phyloP scores from a whole-genome alignment of 2,888 invertebrate genomes.

The Nomada lathburiana region DNA sequence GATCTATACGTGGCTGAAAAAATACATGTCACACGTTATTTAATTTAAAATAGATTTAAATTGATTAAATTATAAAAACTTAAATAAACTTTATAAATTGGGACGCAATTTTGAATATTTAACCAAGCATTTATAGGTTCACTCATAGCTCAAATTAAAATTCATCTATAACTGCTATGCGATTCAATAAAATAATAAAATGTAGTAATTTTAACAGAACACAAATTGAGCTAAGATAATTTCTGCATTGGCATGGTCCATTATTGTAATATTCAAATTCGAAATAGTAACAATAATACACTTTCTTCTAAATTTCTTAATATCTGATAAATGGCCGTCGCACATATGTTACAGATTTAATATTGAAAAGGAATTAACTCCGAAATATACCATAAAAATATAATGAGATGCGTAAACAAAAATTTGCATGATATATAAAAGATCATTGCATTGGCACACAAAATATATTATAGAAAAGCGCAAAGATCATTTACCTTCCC shows the following conservation, averaged over 20 bases:
- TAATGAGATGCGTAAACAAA: neutral
- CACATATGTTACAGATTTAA: neutral
- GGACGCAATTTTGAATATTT: neutral
- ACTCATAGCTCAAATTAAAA: neutral
- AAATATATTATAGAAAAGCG: conserved; percentile 10
- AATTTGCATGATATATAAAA: neutral
- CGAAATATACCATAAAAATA: neutral
- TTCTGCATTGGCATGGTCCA: neutral
- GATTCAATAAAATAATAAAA: neutral
- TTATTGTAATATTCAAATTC: neutral
- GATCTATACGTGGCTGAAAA: conserved; percentile 95
- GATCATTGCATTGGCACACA: neutral
- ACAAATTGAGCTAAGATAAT: neutral
- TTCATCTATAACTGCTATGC: neutral
- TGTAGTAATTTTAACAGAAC: neutral
- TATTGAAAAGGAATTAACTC: neutral
- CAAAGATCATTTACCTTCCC: conserved; percentile 49
- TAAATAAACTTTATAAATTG: neutral
- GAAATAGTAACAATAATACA: neutral
- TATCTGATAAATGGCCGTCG: too few relatives aligned
- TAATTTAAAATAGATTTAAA: conserved; percentile 13
- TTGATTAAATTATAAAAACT: neutral
- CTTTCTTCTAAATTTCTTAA: neutral
- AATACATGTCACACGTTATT: conserved; percentile 38
- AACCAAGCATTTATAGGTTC: too few relatives aligned